Conservation (phyloP, 2,797 vertebrate genomes). For the Alfaro cultratus region DNA sequence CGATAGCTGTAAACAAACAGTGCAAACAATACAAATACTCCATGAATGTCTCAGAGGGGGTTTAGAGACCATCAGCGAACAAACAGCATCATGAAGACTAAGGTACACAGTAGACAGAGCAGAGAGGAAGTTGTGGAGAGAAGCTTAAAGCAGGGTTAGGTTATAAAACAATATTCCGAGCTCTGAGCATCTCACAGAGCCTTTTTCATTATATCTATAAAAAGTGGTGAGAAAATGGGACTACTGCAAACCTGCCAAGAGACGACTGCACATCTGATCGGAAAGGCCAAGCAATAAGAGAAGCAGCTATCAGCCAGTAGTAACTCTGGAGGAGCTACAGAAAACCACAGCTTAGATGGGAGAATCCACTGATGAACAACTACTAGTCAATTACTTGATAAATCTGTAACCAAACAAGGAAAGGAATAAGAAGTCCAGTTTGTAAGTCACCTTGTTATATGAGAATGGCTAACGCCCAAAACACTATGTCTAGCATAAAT, state of each 20-base stretch:
- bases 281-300: neutral
- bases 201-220: neutral
- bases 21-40: neutral
- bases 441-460: neutral
- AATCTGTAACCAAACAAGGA: neutral
- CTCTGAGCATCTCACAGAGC: neutral
- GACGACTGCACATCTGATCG: neutral
- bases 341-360: too few species aligned
- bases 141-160: neutral
- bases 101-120: neutral
- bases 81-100: neutral
- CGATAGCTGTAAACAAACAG: neutral
- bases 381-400: neutral
- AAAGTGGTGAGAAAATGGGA: neutral
- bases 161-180: neutral
- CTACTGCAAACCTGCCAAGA: constrained; percentile 1
- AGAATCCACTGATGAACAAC: neutral
- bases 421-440: neutral
- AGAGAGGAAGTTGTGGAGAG: neutral
- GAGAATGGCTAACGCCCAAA: neutral
- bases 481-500: neutral
- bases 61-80: neutral
- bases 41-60: neutral
- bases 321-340: neutral
- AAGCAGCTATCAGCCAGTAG: neutral